Percentiles rank a stretch among this genome's conserved stretches.
Conservation (phyloP, 2,113 vertebrate genomes). For the Charadrius vociferus region DNA sequence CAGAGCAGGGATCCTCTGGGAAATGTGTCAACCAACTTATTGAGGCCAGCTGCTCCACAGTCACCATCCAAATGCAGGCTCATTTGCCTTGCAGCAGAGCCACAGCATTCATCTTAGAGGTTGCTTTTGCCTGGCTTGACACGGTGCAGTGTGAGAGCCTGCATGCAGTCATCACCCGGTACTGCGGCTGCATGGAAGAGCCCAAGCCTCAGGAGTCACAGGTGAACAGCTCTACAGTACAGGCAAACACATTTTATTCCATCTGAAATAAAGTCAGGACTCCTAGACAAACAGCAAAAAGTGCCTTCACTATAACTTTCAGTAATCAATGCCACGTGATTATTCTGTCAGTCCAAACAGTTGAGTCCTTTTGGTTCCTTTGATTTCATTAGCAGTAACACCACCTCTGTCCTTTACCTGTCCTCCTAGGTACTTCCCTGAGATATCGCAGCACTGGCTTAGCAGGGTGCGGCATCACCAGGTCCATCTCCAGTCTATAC, state of each 20-base stretch:
- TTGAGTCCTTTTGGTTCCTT: background rate
- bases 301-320: background rate
- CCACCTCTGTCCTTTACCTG: background rate
- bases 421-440: background rate
- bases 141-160: background rate
- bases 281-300: background rate
- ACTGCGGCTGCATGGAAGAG: background rate
- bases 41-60: background rate
- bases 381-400: background rate
- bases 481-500: background rate
- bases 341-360: background rate
- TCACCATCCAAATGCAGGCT: background rate
- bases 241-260: background rate
- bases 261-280: background rate
- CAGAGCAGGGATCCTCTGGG: background rate
- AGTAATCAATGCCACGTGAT: background rate
- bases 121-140: background rate
- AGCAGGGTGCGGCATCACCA: background rate
- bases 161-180: fast-evolving
- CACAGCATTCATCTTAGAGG: background rate
- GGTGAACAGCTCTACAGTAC: background rate
- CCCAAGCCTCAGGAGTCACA: background rate
- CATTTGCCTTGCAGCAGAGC: background rate
- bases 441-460: background rate
- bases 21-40: background rate